Base-by-base conservation (phyloP, 1,140 invertebrate genomes). In the Pogonognathellus flavescens region DNA sequence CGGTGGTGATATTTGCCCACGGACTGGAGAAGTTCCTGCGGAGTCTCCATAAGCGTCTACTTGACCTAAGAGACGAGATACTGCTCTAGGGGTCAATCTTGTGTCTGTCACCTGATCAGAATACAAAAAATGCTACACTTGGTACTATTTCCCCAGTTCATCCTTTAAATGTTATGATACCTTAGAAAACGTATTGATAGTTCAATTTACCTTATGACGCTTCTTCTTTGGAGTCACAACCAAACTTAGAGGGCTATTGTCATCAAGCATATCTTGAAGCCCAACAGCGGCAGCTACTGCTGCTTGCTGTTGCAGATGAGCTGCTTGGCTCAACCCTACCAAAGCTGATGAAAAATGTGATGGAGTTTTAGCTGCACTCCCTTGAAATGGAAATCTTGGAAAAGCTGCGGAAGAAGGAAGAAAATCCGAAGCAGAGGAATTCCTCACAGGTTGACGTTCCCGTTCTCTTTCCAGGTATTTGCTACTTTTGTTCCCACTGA, bases 1-100 rank as follows among this genome's bases (percentile, higher is more conserved):
- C 62, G 85, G 80, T 84, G 84, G 70, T 20, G 50, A 59, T 76
- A 81, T n/a, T 53, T 82, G 53, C n/a, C 41, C 53, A 14, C 82
- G 41, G 10, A 66, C 53, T 53, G 83, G 72, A 76, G 81, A 53
- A 31, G 62, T 41, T 7, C 62, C 82, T 52, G 22, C 76, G 20
- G 25, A 86, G 93, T 93, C 50, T 93, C 93, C 88, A n/a, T 87
- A 70, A 5, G 94, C 93, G 31, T 94, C 94, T 88, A 96, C 95
- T 90, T 95, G 95, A 83, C 95, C 95, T 84, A 97, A 91, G 85
- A 97, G 95, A 86, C 96, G 93, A 89, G 95, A 96, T 11, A 97
- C 95, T 55, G 96, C 97, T 84, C 96, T 93, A 6, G 97, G 97
- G 11, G 97, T 98, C 84, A 99, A 96, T 86, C 97, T 93, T 59